Evolutionary conservation across 2,888 invertebrate genomes (phyloP).

Genomic region (Exephanes ischioxanthus): DNA sequence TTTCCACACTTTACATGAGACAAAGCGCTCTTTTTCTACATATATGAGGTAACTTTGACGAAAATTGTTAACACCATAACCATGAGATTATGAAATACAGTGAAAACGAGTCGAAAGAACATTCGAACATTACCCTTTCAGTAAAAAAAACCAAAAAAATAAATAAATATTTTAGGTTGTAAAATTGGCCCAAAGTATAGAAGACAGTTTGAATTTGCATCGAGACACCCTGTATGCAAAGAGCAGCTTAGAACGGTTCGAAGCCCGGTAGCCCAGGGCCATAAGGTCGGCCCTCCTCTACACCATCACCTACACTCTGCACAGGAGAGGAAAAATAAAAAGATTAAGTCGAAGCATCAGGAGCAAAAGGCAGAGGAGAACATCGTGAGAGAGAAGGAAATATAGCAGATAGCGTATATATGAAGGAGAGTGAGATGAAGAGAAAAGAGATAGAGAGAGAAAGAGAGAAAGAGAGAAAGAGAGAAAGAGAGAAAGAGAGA

Average conservation of each 20-base stretch:
- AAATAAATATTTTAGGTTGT: neutral
- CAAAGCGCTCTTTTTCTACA: neutral
- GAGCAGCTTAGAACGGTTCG: slow-evolving; percentile 77
- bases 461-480: slow-evolving; percentile 54
- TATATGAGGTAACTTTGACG: neutral
- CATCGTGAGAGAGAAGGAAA: slow-evolving; percentile 21
- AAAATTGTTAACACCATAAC: neutral
- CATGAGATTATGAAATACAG: neutral
- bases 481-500: slow-evolving; percentile 59
- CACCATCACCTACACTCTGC: slow-evolving; percentile 80
- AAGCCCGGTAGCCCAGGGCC: slow-evolving; percentile 84
- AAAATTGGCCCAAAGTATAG: neutral
- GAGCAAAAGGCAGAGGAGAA: slow-evolving; percentile 57
- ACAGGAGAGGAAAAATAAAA: slow-evolving; percentile 54
- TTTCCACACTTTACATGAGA: neutral
- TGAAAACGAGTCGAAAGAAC: slow-evolving; percentile 10
- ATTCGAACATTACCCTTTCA: neutral
- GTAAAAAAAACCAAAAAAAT: neutral
- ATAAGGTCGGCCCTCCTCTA: slow-evolving; percentile 83
- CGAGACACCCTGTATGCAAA: slow-evolving; percentile 77
- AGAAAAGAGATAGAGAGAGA: slow-evolving; percentile 47
- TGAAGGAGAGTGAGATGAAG: neutral
- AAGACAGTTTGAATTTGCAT: slow-evolving; percentile 7
- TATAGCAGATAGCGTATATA: neutral
- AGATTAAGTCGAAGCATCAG: slow-evolving; percentile 60